A percentile compares a stretch with the other conserved stretches of the same genome.
These are phyloP conservation scores for Sinhomidia bicolor DNA, from an alignment of 2,888 invertebrate genomes.

Conservation along the genomic window DNA sequence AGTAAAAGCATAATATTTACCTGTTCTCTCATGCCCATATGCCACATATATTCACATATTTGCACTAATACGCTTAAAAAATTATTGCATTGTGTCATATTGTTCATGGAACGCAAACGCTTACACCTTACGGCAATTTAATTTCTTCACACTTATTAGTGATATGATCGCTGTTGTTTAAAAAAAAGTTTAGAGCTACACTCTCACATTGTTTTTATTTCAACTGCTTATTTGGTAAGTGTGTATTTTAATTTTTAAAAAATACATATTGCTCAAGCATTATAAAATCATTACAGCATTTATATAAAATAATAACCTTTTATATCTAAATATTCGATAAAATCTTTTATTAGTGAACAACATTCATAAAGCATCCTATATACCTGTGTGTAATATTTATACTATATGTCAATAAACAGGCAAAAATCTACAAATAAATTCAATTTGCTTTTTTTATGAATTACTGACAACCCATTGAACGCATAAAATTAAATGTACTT, in stretches of 20 bases:
- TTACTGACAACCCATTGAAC: not conserved
- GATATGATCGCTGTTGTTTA: conserved; percentile 11
- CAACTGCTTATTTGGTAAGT: not conserved
- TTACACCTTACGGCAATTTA: conserved; percentile 45
- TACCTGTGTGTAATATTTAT: too few species aligned
- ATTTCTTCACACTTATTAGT: conserved; percentile 55
- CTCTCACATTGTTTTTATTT: not conserved
- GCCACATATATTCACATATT: not conserved
- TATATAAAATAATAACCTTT: too few species aligned
- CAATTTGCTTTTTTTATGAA: conserved; percentile 19
- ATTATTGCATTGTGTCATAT: conserved; percentile 28
- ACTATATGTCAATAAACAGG: conserved; percentile 34
- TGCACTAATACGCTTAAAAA: not conserved
- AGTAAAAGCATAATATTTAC: not conserved
- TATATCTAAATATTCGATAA: not conserved
- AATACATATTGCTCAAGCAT: not conserved
- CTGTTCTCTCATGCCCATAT: not conserved
- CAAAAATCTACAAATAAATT: conserved; percentile 12
- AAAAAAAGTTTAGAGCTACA: not conserved
- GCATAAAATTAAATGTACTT: not conserved
- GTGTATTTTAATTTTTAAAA: not conserved
- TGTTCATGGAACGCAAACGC: conserved; percentile 44
- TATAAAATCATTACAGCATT: not conserved
- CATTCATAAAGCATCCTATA: too few species aligned
- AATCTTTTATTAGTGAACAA: too few species aligned